Base-by-base conservation (phyloP, 1,140 invertebrate species). In the Dufourea novaeangliae region DNA sequence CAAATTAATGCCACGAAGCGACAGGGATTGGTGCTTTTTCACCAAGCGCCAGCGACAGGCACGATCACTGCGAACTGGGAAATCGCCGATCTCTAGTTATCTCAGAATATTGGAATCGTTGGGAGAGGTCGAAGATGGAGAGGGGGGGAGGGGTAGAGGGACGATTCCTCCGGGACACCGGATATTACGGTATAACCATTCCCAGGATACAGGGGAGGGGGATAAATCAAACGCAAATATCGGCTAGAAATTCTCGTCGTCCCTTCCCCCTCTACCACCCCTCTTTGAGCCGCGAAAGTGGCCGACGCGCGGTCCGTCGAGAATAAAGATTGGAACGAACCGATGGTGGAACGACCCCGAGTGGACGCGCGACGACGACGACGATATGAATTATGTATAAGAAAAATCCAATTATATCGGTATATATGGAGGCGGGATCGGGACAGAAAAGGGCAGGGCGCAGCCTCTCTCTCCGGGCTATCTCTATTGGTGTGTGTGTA, bases 211-310 rank as follows among this genome's bases (percentile, higher is more conserved):
- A 22, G 32, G 17, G 46, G 41, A 52, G 32, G 32, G 17, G 46
- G 41, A 52, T 63, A 52, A 71, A 71, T 71, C 37, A 61, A 46
- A 34, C 54, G 69, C 69, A 71, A 72, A 61, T 61, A 71, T n/a
- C 27, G 1, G 7, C n/a, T 20, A 37, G n/a, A n/a, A 25, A 71
- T 71, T 25, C 32, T 12, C 68, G 37, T 71, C 54, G 27, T 59
- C 20, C 14, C 14, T 1, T 11, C 17, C 32, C 34, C 25, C 50
- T n/a, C n/a, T n/a, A n/a, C n/a, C n/a, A n/a, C n/a, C n/a, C n/a
- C n/a, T n/a, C n/a, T 39, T 56, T n/a, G 5, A 41, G 41, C 20
- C 27, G 32, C 5, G 7, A 11, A 12, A 22, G 27, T 14, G 54
- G 22, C 7, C 27, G n/a, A 17, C 20, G n/a, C n/a, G n/a, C n/a